phyloP scores from a whole-genome alignment of 2,888 invertebrate genomes.

The Cryptocephalus moraei region DNA sequence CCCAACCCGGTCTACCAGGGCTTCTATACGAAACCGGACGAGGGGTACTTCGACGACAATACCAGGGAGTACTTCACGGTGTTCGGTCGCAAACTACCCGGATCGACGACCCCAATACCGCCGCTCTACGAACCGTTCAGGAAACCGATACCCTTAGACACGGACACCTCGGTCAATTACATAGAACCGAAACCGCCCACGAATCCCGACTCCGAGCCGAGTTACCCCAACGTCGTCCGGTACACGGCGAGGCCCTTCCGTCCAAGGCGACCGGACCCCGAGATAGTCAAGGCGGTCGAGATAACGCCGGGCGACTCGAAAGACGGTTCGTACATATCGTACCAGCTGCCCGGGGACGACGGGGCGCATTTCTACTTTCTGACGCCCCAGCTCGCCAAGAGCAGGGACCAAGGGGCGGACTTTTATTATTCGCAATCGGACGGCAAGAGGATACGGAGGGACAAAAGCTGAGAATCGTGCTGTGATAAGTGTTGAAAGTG shows the following conservation, averaged over 20 bases:
- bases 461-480: slow-evolving; percentile 15
- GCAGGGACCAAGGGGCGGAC: slow-evolving; percentile 31
- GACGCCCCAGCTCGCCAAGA: slow-evolving; percentile 53
- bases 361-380: slow-evolving; percentile 71
- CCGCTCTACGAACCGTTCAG: slow-evolving; percentile 5
- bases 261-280: slow-evolving; percentile 10
- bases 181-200: slow-evolving; percentile 54
- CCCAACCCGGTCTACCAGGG: slow-evolving; percentile 42
- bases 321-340: slow-evolving; percentile 53
- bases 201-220: slow-evolving; percentile 53
- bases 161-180: slow-evolving; percentile 64
- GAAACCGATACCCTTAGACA: slow-evolving; percentile 42
- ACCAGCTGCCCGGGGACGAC: slow-evolving; percentile 62
- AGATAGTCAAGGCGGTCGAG: slow-evolving; percentile 29
- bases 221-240: slow-evolving; percentile 21
- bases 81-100: slow-evolving; percentile 58
- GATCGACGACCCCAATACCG: slow-evolving; percentile 36
- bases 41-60: slow-evolving; percentile 61
- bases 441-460: slow-evolving; percentile 16
- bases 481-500: slow-evolving; percentile 6
- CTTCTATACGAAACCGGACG: slow-evolving; percentile 62
- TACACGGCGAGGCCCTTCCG: slow-evolving; percentile 15
- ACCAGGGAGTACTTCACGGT: slow-evolving; percentile 65
- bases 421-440: slow-evolving; percentile 28
- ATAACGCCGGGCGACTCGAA: slow-evolving; percentile 20